Evolutionary conservation across 2,113 vertebrate genomes (phyloP), one percentile per base, ranked within the genome.

Genomic region (Pseudorasbora parva): DNA sequence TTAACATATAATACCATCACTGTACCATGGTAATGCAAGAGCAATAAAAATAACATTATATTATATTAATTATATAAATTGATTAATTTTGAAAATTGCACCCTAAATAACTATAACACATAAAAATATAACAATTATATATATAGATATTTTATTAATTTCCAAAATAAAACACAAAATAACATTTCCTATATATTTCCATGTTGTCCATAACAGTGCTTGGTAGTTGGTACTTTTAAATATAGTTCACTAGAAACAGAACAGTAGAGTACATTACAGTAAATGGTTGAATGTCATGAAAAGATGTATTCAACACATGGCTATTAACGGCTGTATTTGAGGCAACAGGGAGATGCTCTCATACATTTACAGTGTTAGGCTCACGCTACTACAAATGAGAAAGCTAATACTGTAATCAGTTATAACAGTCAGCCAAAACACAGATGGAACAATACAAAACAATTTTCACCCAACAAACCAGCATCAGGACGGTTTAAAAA

Each of bases 401-500:
- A 47, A 47, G 5, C 6, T 37, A 25, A 78, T 23, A 71, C 27
- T 41, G 21, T 21, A 64, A 69, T 33, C 2, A 81, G 21, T 71
- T 37, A n/a, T 54, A 83, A 83, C 43, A 15, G 23, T 25, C 33
- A 47, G 43, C 59, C 60, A 45, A 56, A 51, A 66, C 30, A 11
- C 60, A 4, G 5, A 37, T 14, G 54, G 57, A 59, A 54, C 27
- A 19, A 45, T 73, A 64, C n/a, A 9, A 69, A 77, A 83, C 19
- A 76, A 49, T 47, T 47, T 5, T 21, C 37, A 25, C n/a, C n/a
- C 43, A 72, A 72, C 69, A 72, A 72, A 72, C 37, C 85, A 62
- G 82, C 56, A 88, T 87, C 88, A 86, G 73, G 81, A 37, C 43
- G 0, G 76, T 85, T 77, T 84, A 79, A 69, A 72, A 73, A 77